Percentiles rank a stretch among this genome's conserved stretches.
Conservation (phyloP, 2,797 vertebrate genomes). For the Megaceryle alcyon region DNA sequence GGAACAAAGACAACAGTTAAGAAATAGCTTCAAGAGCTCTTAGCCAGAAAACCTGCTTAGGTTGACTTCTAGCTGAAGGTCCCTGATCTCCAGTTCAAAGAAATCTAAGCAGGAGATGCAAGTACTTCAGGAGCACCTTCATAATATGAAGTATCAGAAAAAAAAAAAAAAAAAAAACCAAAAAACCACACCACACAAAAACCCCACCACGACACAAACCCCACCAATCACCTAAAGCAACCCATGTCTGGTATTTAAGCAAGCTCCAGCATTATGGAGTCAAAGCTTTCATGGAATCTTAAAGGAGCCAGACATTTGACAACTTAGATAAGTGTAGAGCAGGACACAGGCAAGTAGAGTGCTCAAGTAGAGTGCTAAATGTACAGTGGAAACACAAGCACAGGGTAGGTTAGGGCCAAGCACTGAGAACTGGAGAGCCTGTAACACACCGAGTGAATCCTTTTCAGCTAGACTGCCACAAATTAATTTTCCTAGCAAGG, state of each 20-base stretch:
- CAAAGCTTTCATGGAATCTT: rapidly evolving
- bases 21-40: not conserved
- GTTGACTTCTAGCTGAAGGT: not conserved
- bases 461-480: not conserved
- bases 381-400: not conserved
- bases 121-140: not conserved
- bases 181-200: too few species aligned
- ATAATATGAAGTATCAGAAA: not conserved
- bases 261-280: not conserved
- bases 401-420: not conserved
- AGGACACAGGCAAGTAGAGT: rapidly evolving
- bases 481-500: not conserved
- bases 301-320: not conserved
- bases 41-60: not conserved
- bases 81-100: not conserved
- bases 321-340: not conserved
- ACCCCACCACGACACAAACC: not conserved
- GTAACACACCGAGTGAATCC: not conserved
- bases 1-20: not conserved
- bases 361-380: rapidly evolving
- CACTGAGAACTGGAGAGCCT: not conserved
- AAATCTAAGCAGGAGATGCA: not conserved
- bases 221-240: not conserved
- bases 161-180: too few species aligned
- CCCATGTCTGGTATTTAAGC: rapidly evolving